Evolutionary conservation across 1,140 invertebrate genomes (phyloP).

Genomic region (Patella vulgata): DNA sequence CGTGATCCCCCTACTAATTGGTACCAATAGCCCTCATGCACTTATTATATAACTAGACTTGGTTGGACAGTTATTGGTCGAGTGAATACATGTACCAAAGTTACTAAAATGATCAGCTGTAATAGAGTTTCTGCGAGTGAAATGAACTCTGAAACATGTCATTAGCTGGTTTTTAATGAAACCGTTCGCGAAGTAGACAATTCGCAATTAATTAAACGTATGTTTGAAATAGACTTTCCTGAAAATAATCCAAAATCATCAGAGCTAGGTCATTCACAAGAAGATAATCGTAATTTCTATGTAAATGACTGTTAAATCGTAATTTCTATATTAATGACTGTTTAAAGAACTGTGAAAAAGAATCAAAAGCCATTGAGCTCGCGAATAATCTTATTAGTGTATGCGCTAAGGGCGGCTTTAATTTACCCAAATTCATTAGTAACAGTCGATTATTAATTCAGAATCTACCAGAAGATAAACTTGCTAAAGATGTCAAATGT

Average conservation of each 20-base stretch:
- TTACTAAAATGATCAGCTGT: background rate
- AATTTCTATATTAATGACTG: too few species aligned
- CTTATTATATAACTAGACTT: background rate
- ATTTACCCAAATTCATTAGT: too few species aligned
- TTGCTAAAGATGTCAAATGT: too few species aligned
- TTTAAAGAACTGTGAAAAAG: too few species aligned
- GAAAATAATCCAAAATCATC: constrained; percentile 14
- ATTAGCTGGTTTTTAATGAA: background rate
- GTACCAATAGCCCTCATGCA: too few species aligned
- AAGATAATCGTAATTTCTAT: constrained; percentile 4
- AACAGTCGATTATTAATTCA: too few species aligned
- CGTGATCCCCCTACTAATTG: too few species aligned
- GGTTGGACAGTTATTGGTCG: constrained; percentile 1
- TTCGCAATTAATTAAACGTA: constrained; percentile 1
- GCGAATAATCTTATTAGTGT: background rate
- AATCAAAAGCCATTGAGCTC: too few species aligned
- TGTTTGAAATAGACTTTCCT: constrained; percentile 7
- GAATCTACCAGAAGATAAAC: too few species aligned
- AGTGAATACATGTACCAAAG: too few species aligned
- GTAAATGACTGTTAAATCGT: constrained; percentile 14
- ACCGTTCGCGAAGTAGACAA: background rate
- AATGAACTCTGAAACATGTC: background rate
- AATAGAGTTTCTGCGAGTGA: background rate
- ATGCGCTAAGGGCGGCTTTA: too few species aligned
- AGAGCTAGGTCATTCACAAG: constrained; percentile 14